Evolutionary conservation across 2,113 vertebrate species (phyloP).

Genomic region (Tauraco erythrolophus): DNA sequence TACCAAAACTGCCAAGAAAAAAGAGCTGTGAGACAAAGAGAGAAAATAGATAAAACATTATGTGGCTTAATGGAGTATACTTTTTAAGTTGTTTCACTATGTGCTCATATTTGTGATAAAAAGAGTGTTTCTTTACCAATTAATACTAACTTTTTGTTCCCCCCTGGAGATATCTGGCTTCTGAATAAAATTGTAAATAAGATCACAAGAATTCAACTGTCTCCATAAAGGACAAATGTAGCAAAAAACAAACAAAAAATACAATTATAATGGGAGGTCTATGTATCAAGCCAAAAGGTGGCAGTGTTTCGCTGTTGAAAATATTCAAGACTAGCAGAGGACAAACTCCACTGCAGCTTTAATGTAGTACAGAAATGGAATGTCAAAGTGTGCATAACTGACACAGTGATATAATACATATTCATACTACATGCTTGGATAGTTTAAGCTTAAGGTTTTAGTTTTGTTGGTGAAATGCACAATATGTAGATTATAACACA

Average conservation of each 20-base stretch:
- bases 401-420: conserved; percentile 9
- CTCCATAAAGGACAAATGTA: neutral
- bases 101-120: neutral
- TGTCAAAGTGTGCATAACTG: conserved; percentile 48
- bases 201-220: neutral
- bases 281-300: conserved; percentile 73
- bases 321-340: neutral
- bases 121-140: neutral
- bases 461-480: conserved; percentile 52
- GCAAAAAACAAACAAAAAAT: neutral
- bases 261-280: conserved; percentile 4
- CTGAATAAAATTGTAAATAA: neutral
- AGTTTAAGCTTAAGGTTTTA: conserved; percentile 46
- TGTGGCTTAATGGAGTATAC: neutral
- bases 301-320: conserved; percentile 77
- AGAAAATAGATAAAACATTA: neutral
- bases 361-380: conserved; percentile 37
- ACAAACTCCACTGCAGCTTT: conserved; percentile 24
- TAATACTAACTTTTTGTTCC: neutral
- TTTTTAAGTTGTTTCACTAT: neutral
- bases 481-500: neutral
- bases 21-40: neutral
- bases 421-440: conserved; percentile 33
- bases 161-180: neutral
- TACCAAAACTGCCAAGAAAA: neutral